Evolutionary conservation across 2,113 vertebrate species (phyloP).

Genomic region (Oceanodroma tethys): DNA sequence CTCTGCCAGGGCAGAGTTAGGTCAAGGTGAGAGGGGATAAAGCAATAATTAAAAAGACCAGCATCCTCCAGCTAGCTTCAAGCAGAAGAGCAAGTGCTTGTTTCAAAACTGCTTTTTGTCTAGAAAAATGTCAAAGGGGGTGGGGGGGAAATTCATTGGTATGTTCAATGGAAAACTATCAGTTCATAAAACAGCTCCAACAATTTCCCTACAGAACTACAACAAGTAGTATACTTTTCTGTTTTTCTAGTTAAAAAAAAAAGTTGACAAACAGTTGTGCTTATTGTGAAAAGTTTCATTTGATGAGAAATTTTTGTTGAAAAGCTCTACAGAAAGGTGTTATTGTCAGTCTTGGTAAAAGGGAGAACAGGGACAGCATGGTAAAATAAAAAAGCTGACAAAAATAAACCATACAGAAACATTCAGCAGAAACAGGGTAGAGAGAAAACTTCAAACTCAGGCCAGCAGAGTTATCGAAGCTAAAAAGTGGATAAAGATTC

Average conservation of each 20-base stretch:
- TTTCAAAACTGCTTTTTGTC: not conserved
- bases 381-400: not conserved
- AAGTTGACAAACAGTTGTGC: not conserved
- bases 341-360: not conserved
- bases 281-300: not conserved
- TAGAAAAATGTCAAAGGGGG: not conserved
- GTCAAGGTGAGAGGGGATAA: constrained; percentile 61
- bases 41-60: constrained; percentile 43
- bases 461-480: not conserved
- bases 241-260: not conserved
- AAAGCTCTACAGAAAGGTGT: not conserved
- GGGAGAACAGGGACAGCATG: not conserved
- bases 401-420: not conserved
- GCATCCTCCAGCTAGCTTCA: not conserved
- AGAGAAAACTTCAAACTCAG: not conserved
- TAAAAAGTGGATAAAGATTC: not conserved
- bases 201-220: not conserved
- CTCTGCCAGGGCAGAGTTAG: constrained; percentile 30
- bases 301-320: not conserved
- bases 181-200: not conserved
- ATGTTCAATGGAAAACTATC: not conserved
- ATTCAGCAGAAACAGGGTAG: not conserved
- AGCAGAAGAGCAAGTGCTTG: not conserved
- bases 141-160: fast-evolving
- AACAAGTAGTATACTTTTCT: not conserved